Base-by-base conservation (phyloP, 37 sponge, comb jelly and placozoan genomes). In the Petrosia ficiformis region DNA sequence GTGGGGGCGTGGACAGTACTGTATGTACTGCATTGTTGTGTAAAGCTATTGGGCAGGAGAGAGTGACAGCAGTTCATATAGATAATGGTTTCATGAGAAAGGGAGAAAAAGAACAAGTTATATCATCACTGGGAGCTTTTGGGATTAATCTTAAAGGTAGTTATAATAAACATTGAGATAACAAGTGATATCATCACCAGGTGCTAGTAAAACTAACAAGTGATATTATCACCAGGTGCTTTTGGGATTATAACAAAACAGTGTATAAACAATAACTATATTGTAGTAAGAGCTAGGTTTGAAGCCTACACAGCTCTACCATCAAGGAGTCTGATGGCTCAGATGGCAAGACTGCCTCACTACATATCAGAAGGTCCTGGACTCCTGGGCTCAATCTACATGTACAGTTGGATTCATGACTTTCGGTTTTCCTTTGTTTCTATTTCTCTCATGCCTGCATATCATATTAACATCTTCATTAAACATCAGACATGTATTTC, bases 1-100 rank as follows among this genome's bases (percentile, higher is more conserved):
- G 96, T 78, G 96, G 96, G 22, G 96, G 96, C n/a, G 92, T 95
- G 39, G 96, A 95, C 76, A 90, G 91, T 67, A 74, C 96, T 41
- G 93, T 95, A 61, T 85, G 90, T 34, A 87, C 96, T 29, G 96
- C 93, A 34, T 90, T 95, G 1, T 77, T 95, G 71, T 73, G 72
- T 25, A 82, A 82, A 41, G 94, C 94, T 10, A 67, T 93, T 39
- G 90, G 90, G 0, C 79, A 82, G 6, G 81, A 79, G 0, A 43
- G 66, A 16, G 93, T 95, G 21, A 59, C 90, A 21, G 89, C 96
- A 28, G 80, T 95, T 2, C 96, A 92, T 67, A 86, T 95, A 44
- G 92, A 95, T 84, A 95, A 89, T 73, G 96, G 96, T 0, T 90
- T 95, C 77, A 83, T 95, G 93, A 77, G 96, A 66, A 88, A 86